Evolutionary conservation across 1,140 invertebrate species (phyloP), one percentile per base, ranked within the genome.

Genomic region (Aphelenchoides besseyi): DNA sequence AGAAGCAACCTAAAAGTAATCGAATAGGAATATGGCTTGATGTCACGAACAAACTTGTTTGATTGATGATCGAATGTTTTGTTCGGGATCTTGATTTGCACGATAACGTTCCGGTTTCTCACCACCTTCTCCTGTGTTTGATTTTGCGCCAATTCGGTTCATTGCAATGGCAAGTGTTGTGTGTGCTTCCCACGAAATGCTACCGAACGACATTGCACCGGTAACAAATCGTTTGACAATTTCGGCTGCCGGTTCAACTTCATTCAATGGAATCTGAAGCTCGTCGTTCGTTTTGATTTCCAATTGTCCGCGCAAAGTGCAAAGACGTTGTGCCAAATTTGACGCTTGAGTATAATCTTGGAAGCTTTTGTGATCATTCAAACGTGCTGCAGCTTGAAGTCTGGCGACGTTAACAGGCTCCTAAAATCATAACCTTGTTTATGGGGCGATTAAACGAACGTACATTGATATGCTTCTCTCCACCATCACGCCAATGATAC

Each of bases 401-500:
- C 91, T 92, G 35, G 92, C 93, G 82, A 98, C 93, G 73, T 92
- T 92, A 48, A 89, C 86, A 0, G 96, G 96, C 85, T 98, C 94
- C n/a, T n/a, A n/a, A n/a, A n/a, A n/a, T n/a, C n/a, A n/a, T n/a
- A n/a, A n/a, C 85, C 98, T 98, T 77, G 98, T 91, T 86, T 99
- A 96, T 78, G n/a, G 41, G n/a, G 41, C 9, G n/a, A n/a, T n/a
- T n/a, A n/a, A n/a, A n/a, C n/a, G n/a, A n/a, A n/a, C n/a, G n/a
- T n/a, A n/a, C n/a, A 85, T 98, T 98, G 77, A 98, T 91, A 86
- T 98, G 95, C 78, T 94, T 94, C 86, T 98, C 96, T 9, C 96
- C 96, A 1, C 95, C 96, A 72, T 90, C 90, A 80, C 95, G 89
- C 94, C 94, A 98, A 85, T 98, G 94, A 82, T 93, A 98, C 74